Base-by-base conservation (phyloP, 2,888 invertebrate species). In the Willowsia nigromaculata region DNA sequence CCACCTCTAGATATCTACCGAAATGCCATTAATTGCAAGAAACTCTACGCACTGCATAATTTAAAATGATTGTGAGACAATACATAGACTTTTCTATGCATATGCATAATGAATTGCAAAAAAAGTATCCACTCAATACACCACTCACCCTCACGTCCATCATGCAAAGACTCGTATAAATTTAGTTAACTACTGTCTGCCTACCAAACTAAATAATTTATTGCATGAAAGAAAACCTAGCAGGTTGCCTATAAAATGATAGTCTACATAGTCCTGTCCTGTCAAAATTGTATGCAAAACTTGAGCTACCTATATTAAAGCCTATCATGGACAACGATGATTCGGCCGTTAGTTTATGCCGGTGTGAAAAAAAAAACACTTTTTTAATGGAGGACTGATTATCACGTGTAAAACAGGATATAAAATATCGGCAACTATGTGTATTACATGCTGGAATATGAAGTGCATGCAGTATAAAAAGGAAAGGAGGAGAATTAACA, bases 381-480 rank as follows among this genome's bases (percentile, higher is more conserved):
- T 3, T 18, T 56, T 56, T 22, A 56, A 56, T 56, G 56, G 56
- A 56, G 56, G 56, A 25, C 62, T 78, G 85, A 76, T 85, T 62
- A 85, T 85, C 85, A 59, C 78, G 76, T 78, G 85, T 47, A 78
- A 78, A 78, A 53, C 71, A 53, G 71, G 50, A 68, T 83, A 65
- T 65, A 50, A 68, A 83, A 13, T 83, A 18, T 13, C 30, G 22
- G 13, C 43, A 22, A 30, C 11, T 18, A 50, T 37, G 33, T 9
- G 37, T 81, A 22, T 13, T 33, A 62, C 40, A 62, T 62, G 9
- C 22, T 37, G 53, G 3, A 59, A 30, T 47, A 22, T 15, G 43
- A 33, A 37, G 25, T 15, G 47, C 30, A 15, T 40, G 13, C 18
- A 15, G 22, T 40, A 40, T 33, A 30, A n/a, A 62, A 22, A 30